A percentile compares a stretch with the other conserved stretches of the same genome.
These are phyloP conservation scores for Leucania comma DNA, from an alignment of 2,888 invertebrate species.

Conservation along the genomic window DNA sequence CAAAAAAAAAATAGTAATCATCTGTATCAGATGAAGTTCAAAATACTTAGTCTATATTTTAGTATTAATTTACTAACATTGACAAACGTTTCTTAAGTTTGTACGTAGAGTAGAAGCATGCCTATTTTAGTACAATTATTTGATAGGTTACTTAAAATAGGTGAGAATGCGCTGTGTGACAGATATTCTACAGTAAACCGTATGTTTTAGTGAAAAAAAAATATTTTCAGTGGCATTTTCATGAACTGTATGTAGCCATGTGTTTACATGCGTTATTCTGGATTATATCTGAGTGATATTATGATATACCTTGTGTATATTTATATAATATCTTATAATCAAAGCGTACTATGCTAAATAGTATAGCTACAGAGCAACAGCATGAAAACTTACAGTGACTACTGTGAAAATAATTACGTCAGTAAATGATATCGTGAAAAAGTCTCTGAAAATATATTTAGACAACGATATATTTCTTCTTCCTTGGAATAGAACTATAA, in stretches of 20 bases:
- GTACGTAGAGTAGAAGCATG: slow-evolving; percentile 85
- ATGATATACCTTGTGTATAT: slow-evolving; percentile 57
- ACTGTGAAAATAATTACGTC: background rate
- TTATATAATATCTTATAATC: slow-evolving; percentile 57
- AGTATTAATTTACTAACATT: slow-evolving; percentile 85
- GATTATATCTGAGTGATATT: slow-evolving; percentile 55
- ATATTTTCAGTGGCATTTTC: slow-evolving; percentile 26
- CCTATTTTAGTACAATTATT: slow-evolving; percentile 90
- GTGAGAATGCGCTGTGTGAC: slow-evolving; percentile 83
- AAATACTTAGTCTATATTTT: slow-evolving; percentile 82
- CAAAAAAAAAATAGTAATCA: slow-evolving; percentile 80
- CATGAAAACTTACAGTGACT: slow-evolving; percentile 12
- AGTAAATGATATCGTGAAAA: background rate
- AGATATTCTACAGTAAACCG: slow-evolving; percentile 64
- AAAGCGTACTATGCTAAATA: slow-evolving; percentile 33
- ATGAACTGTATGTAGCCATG: slow-evolving; percentile 17
- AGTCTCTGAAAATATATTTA: slow-evolving; percentile 29
- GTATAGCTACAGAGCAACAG: slow-evolving; percentile 51
- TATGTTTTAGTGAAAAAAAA: slow-evolving; percentile 11
- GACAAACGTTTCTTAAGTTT: slow-evolving; percentile 80
- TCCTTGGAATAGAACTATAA: slow-evolving; percentile 35
- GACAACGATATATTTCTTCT: slow-evolving; percentile 37
- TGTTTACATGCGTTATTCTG: slow-evolving; percentile 54
- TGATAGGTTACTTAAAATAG: slow-evolving; percentile 82
- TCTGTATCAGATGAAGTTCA: slow-evolving; percentile 90